Conservation (phyloP, 37 sponge, comb jelly and placozoan genomes). For the Cliona cf. orientalis region DNA sequence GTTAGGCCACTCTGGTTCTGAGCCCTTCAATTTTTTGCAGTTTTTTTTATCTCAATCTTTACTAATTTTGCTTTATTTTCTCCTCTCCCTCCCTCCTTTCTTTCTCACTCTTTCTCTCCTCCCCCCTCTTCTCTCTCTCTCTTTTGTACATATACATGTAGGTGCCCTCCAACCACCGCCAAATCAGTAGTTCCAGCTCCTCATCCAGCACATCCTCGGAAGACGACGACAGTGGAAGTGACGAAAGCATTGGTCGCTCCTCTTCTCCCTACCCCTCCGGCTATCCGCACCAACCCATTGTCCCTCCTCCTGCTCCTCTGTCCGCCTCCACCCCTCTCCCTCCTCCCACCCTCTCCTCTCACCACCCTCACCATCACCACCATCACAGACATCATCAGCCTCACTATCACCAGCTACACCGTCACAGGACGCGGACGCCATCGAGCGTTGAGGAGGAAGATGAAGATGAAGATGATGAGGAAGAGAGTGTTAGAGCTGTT, state of each 20-base stretch:
- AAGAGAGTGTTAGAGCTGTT: no score
- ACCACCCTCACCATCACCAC: neutral
- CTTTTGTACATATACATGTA: neutral
- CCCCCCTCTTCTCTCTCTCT: neutral
- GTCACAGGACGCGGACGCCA: no score
- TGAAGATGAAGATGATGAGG: neutral
- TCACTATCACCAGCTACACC: no score
- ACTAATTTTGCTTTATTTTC: no score
- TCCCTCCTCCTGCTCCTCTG: neutral
- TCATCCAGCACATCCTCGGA: slow-evolving; percentile 24
- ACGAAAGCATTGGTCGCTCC: neutral
- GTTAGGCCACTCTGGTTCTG: no score
- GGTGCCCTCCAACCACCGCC: neutral
- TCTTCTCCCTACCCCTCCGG: neutral
- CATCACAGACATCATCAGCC: neutral
- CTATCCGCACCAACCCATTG: neutral
- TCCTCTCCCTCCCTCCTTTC: neutral
- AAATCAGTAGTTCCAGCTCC: slow-evolving; percentile 14
- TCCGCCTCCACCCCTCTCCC: slow-evolving; percentile 4
- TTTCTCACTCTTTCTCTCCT: neutral
- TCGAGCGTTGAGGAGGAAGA: slow-evolving; percentile 19
- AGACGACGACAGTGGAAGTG: slow-evolving; percentile 18
- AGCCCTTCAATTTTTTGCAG: no score
- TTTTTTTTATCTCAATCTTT: neutral
- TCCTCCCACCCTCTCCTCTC: slow-evolving; percentile 1